Evolutionary conservation across 2,113 vertebrate genomes (phyloP), one percentile per base, ranked within the genome.

Genomic region (Haplochromis burtoni): DNA sequence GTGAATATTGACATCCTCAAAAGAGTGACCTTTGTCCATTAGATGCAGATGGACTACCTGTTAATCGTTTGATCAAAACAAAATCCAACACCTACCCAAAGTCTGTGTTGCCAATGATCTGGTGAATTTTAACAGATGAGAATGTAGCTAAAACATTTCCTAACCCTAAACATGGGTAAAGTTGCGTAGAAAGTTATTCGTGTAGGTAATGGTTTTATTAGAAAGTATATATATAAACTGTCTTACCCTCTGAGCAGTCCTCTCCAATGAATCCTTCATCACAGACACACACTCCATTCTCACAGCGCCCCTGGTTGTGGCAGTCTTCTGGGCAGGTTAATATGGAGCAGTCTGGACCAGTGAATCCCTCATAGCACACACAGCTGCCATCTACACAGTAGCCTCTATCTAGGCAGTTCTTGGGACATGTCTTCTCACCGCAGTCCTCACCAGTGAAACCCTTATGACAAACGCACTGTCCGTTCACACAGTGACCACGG

Each of bases 361-460:
- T 82, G 82, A 97, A 99, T 10, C 97, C 97, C 76, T 98, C 96
- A 0, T 96, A 93, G 66, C 98, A 99, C 38, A 99, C 85, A 0
- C 98, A 99, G 85, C 90, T 96, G 26, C 98, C 98, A 0, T 97
- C 61, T 0, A 97, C 6, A 0, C 98, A 99, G 92, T 91, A 97
- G 1, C 98, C 98, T 0, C 35, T 96, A 33, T 94, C 92, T 0
- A 97, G 95, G 85, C 98, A 99, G 95, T 98, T 88, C 0, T 93
- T 96, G 12, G 97, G 97, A 6, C 98, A 99, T 1, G 96, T 94
- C 66, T 97, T 96, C 87, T 98, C 96, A 12, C 96, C 78, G 0
- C 98, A 99, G 93, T 98, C 97, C 0, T 97, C 95, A 0, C 98
- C 97, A 0, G 92, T 71, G 89, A 97, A 99, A 55, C 97, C 97